Evolutionary conservation across 2,888 invertebrate species (phyloP).

Genomic region (Dichetophora obliterata): DNA sequence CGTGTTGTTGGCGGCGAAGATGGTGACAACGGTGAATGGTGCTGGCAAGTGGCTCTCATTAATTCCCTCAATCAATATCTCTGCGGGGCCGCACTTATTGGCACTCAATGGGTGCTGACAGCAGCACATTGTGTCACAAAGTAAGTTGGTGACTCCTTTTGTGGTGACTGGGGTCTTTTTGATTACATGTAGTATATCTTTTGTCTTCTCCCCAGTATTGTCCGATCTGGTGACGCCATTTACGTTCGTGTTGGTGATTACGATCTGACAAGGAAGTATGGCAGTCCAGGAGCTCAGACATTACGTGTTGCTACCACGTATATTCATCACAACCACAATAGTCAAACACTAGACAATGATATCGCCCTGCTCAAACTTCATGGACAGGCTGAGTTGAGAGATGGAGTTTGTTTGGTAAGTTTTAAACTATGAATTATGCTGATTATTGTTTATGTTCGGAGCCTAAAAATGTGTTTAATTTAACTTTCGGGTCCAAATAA

Average conservation of each 20-base stretch:
- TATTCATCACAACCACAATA: conserved; percentile 96
- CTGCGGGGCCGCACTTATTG: conserved; percentile 93
- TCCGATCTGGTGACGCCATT: conserved; percentile 93
- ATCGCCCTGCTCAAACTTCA: conserved; percentile 91
- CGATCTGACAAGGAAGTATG: conserved; percentile 90
- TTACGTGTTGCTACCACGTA: conserved; percentile 92
- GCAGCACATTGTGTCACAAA: conserved; percentile 95
- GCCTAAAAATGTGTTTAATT: no score
- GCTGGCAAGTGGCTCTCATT: conserved; percentile 94
- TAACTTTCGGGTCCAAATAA: no score
- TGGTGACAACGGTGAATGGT: conserved; percentile 93
- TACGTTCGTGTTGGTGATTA: conserved; percentile 94
- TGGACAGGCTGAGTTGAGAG: conserved; percentile 88
- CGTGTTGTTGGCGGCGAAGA: conserved; percentile 91
- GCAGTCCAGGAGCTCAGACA: conserved; percentile 92
- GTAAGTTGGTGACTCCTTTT: conserved; percentile 71
- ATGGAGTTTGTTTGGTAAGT: conserved; percentile 75
- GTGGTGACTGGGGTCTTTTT: not conserved
- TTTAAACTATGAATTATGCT: no score
- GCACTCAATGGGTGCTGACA: conserved; percentile 94
- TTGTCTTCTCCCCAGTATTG: conserved; percentile 76
- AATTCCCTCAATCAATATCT: conserved; percentile 94
- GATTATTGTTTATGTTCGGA: no score
- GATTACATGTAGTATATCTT: not conserved
- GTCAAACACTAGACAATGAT: conserved; percentile 93